A percentile compares a stretch with the other conserved stretches of the same genome.
Conservation (phyloP, 2,113 vertebrate genomes). For the Sardina pilchardus region DNA sequence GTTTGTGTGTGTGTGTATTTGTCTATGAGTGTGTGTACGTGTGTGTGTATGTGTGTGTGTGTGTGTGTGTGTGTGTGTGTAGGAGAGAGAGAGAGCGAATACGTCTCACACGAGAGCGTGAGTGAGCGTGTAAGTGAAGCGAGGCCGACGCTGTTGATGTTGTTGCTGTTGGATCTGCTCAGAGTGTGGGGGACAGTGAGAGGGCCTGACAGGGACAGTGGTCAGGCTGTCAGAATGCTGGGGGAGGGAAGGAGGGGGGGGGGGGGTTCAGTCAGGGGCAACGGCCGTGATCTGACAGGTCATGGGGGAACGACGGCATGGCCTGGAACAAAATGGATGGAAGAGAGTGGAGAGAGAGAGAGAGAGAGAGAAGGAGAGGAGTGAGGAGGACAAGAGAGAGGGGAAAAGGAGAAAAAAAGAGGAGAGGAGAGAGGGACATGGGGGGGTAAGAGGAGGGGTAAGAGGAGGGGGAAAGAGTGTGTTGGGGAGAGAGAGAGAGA, state of each 20-base stretch:
- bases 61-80: slow-evolving; percentile 50
- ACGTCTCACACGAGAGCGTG: too few species aligned
- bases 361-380: background rate
- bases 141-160: slow-evolving; percentile 15
- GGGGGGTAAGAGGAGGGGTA: background rate
- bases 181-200: slow-evolving; percentile 53
- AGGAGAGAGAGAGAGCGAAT: background rate
- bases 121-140: too few species aligned
- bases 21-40: too few species aligned
- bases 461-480: background rate
- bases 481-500: background rate
- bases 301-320: slow-evolving; percentile 40
- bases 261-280: slow-evolving; percentile 44
- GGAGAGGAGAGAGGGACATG: background rate
- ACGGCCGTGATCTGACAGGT: slow-evolving; percentile 65
- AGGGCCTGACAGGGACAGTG: slow-evolving; percentile 71
- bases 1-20: slow-evolving; percentile 49
- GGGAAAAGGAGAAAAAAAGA: background rate
- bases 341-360: background rate
- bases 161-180: too few species aligned
- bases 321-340: background rate
- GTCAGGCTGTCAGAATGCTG: slow-evolving; percentile 65
- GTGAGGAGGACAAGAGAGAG: background rate
- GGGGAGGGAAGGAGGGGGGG: slow-evolving; percentile 54
- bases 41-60: slow-evolving; percentile 53